phyloP scores from a whole-genome alignment of 2,797 vertebrate species.

The Clarias laeviceps region DNA sequence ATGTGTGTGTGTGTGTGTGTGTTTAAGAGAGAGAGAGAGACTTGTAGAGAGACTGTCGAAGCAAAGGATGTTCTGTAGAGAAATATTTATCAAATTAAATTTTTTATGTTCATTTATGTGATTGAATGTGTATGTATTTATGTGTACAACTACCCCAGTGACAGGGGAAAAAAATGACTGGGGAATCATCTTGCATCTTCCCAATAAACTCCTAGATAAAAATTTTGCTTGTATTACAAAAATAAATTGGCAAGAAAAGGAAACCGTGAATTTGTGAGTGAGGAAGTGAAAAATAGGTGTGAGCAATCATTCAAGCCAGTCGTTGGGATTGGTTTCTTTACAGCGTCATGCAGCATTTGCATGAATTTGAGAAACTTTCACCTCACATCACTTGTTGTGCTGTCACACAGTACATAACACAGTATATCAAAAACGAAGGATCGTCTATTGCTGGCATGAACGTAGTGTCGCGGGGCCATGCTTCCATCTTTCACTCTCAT shows the following conservation, averaged over 20 bases:
- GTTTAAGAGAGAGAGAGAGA: conserved; percentile 60
- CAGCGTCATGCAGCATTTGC: not conserved
- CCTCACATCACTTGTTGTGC: not conserved
- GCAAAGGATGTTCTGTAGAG: conserved; percentile 22
- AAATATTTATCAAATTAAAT: not conserved
- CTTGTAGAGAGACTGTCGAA: conserved; percentile 49
- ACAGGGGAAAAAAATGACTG: not conserved
- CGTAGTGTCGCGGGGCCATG: not conserved
- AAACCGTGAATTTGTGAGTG: not conserved
- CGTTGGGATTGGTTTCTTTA: not conserved
- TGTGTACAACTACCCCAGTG: not conserved
- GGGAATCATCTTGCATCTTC: not conserved
- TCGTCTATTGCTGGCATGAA: not conserved
- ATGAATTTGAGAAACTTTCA: conserved; percentile 2
- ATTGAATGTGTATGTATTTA: not conserved
- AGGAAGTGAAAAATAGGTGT: not conserved
- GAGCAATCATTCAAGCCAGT: not conserved
- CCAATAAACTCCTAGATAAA: not conserved
- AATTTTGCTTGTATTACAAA: not conserved
- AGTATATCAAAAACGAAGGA: not conserved
- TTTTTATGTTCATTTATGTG: not conserved
- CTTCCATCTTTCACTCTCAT: not conserved
- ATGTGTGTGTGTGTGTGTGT: conserved; percentile 35
- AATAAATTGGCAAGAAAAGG: not conserved
- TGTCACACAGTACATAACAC: not conserved